A percentile compares a stretch with the other conserved stretches of the same genome.
Evolutionary conservation across 2,113 vertebrate genomes (phyloP).

Genomic region (Ptychochromis oligacanthus): DNA sequence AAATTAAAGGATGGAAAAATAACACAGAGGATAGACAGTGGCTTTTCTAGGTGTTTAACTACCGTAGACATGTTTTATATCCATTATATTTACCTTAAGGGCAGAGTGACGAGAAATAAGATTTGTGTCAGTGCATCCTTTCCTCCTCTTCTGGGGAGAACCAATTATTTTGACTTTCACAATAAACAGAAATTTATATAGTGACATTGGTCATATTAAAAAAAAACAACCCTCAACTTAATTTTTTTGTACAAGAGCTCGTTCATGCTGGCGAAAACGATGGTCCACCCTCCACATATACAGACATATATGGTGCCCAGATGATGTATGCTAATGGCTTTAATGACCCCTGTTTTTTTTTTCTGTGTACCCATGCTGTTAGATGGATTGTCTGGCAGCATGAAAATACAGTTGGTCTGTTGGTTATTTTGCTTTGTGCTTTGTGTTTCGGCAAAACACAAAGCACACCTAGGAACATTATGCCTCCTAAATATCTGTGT

Average conservation of each 20-base stretch:
- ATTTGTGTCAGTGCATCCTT: neutral
- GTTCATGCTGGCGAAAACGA: too few relatives aligned
- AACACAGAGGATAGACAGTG: slow-evolving; percentile 27
- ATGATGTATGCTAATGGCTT: neutral
- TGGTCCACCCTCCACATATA: neutral
- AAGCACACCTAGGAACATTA: neutral
- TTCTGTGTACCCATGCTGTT: too few relatives aligned
- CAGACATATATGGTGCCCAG: neutral
- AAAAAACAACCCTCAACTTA: neutral
- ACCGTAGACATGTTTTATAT: slow-evolving; percentile 45
- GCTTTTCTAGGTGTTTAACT: slow-evolving; percentile 45
- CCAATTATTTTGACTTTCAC: neutral
- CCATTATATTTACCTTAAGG: slow-evolving; percentile 40
- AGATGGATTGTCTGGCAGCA: neutral
- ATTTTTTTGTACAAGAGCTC: neutral
- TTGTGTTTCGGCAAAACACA: too few relatives aligned
- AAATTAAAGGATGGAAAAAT: slow-evolving; percentile 50
- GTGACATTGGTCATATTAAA: neutral
- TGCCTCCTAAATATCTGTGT: neutral
- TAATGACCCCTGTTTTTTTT: neutral
- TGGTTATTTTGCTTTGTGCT: neutral
- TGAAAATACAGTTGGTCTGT: neutral
- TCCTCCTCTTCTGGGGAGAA: neutral
- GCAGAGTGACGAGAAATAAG: slow-evolving; percentile 21
- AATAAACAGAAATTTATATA: too few relatives aligned